Base-by-base conservation (phyloP, 2,113 vertebrate genomes). In the Otocyon megalotis region DNA sequence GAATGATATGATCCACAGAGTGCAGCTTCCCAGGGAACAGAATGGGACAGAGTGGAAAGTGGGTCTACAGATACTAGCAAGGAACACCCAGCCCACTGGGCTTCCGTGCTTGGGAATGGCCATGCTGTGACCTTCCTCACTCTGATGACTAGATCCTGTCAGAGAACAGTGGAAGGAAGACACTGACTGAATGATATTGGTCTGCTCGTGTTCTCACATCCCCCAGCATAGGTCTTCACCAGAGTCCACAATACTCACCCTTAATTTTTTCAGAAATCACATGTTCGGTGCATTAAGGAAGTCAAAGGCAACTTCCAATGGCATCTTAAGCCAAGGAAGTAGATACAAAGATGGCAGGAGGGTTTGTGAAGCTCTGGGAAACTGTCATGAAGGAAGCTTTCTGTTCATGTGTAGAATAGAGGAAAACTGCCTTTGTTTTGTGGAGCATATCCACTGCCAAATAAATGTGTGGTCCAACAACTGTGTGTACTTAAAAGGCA, bases 361-460 rank as follows among this genome's bases (percentile, higher is more conserved):
- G 37, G 19, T 87, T 35, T 63, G 2, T 26, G 48, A 32, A 54
- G n/a, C 83, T 90, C 54, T 81, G 50, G 88, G 72, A 88, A 83
- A 35, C 85, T 48, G 43, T 17, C 24, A 13, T 26, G 28, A 32
- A 81, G 48, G 60, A 67, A 22, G 26, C 28, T 84, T 35, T 77
- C n/a, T 88, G 30, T 87, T 62, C 48, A 56, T 43, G 48, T 50
- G 9, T 37, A 56, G 58, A 37, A 22, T 5, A 77, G 93, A 97
- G 82, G 53, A 96, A 94, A 50, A 17, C 1, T 19, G 53, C 53
- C 76, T 97, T 97, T 97, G 92, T 89, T 97, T 97, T 83, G 82
- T 32, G 79, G 76, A 90, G 76, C 6, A 0, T 71, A 35, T 71
- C 50, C 48, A 11, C 54, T 88, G 56, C 95, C 90, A 93, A 86